Base-by-base conservation (phyloP, 1,140 invertebrate species). In the Agrypnia vestita region DNA sequence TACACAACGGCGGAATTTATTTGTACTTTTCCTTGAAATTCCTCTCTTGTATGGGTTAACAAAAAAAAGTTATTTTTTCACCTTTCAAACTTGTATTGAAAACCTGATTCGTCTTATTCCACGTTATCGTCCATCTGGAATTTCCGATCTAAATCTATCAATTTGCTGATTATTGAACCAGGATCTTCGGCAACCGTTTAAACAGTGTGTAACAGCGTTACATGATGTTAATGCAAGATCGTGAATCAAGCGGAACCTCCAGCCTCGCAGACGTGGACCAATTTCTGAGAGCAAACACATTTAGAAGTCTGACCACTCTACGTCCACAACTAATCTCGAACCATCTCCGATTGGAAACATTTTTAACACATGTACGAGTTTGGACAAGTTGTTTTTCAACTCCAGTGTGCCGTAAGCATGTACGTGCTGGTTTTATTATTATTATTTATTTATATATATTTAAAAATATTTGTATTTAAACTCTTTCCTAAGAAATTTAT, bases 121-220 rank as follows among this genome's bases (percentile, higher is more conserved):
- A 35, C 25, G 59, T 76, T 56, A 80, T 75, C 79, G 46, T 56
- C 49, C 69, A 81, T 44, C 64, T 62, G 69, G 80, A 81, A 81
- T 81, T 77, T 78, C 67, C 76, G 80, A 81, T 81, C 80, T 72
- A 78, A 59, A 81, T 81, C 77, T 67, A 51, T 67, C 61, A 56
- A 74, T 59, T 74, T 73, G 56, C 56, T 74, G 55, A 62, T 71
- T 80, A 59, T 81, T 81, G 80, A 81, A 81, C 80, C 80, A 81
- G 80, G 80, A 81, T 81, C 80, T 81, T 55, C 9, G 64, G n/a
- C n/a, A n/a, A 49, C 64, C 46, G 46, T 47, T 69, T 69, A 69
- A 69, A 69, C 44, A 44, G 44, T 69, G 64, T 69, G 10, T 43
- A 19, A 69, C 17, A 49, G 64, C 46, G 3, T 47, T 49, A 69